Evolutionary conservation across 2,113 vertebrate species (phyloP), one percentile per base, ranked within the genome.

Genomic region (Crotalus horridus): DNA sequence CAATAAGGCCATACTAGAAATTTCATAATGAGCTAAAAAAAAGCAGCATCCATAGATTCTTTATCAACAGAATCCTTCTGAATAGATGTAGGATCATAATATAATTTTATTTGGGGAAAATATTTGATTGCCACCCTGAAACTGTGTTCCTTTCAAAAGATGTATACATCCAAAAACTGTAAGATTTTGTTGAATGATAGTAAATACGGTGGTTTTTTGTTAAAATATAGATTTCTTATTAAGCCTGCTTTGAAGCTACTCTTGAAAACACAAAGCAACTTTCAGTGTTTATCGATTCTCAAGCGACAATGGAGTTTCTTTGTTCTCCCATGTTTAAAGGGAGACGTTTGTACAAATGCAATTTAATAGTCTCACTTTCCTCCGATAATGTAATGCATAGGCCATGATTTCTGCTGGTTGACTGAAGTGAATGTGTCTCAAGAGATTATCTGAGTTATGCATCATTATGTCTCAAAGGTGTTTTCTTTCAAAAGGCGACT

Each of bases 1-100:
- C 85, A 88, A 87, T 59, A 94, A 94, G 94, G 93, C 93, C 33
- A 55, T 95, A 3, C n/a, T 39, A 87, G 87, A 96, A 89, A 90
- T 96, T 89, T 55, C 88, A 94, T 33, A 88, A 29, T 90, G 86
- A 95, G 96, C 94, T 93, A 95, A 96, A 96, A 96, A 96, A 96
- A 97, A 97, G 95, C 51, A 53, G 96, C 96, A 55, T 91, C 87
- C 86, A 95, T 96, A 97, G 96, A 96, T 96, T 97, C 93, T 97
- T 97, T 93, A 97, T 96, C 95, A 95, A 96, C 90, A 95, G 93
- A n/a, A 54, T 85, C 91, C 87, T 95, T 96, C 74, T 92, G 39
- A 33, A 95, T 95, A 93, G 92, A 92, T 29, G 92, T 93, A 51
- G 94, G 94, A 94, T 86, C 89, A 94, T 91, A 97, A 91, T 85